These are phyloP conservation scores for Recurvirostra avosetta DNA, from an alignment of 2,113 vertebrate genomes.

Conservation along the genomic window DNA sequence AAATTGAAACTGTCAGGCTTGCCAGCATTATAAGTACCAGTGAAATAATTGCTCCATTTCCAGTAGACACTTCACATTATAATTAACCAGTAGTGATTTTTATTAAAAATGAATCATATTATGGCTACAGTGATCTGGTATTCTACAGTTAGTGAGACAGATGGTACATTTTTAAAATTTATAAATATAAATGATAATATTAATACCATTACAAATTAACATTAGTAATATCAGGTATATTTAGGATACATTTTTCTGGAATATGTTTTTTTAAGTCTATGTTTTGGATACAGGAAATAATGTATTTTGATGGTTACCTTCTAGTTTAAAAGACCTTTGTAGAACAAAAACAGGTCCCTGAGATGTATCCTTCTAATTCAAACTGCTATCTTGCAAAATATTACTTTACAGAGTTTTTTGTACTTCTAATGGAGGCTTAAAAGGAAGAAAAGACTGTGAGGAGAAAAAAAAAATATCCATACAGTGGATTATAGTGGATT, in stretches of 20 bases:
- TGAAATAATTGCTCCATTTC: slow-evolving; percentile 55
- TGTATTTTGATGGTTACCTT: not conserved
- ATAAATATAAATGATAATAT: slow-evolving; percentile 69
- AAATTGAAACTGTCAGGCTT: not conserved
- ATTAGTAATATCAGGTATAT: slow-evolving; percentile 51
- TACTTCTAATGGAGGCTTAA: not conserved
- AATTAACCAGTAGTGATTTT: slow-evolving; percentile 47
- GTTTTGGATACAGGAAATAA: not conserved
- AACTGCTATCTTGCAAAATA: not conserved
- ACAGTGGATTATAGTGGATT: not conserved
- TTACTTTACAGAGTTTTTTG: slow-evolving; percentile 1
- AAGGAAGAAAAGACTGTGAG: not conserved
- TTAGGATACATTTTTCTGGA: slow-evolving; percentile 53
- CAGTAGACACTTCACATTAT: slow-evolving; percentile 49
- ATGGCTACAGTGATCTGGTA: slow-evolving; percentile 29
- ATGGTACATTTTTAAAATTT: slow-evolving; percentile 58
- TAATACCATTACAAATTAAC: slow-evolving; percentile 55
- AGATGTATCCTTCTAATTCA: not conserved
- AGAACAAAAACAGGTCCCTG: not conserved
- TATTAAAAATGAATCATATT: slow-evolving; percentile 53
- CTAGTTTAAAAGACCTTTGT: not conserved
- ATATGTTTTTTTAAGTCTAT: slow-evolving; percentile 2
- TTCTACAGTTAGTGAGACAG: slow-evolving; percentile 54
- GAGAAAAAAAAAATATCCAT: not conserved
- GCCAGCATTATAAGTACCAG: not conserved